Percentiles rank a stretch among this genome's conserved stretches.
phyloP scores from a whole-genome alignment of 1,140 invertebrate species.

The Mylabris phalerata region DNA sequence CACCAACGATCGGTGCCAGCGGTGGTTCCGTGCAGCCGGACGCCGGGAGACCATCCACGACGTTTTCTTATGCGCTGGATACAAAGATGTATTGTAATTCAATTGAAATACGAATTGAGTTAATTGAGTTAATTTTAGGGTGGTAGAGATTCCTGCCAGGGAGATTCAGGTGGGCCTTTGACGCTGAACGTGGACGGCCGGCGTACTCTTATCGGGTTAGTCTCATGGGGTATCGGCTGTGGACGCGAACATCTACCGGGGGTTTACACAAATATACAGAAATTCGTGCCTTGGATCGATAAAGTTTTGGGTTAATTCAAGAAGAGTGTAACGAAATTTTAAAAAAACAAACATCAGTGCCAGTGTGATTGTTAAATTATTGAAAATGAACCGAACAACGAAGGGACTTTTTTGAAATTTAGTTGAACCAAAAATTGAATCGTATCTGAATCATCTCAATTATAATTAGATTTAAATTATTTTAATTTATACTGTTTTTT shows the following conservation, averaged over 20 bases:
- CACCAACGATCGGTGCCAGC: slow-evolving; percentile 81
- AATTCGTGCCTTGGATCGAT: slow-evolving; percentile 87
- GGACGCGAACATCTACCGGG: slow-evolving; percentile 83
- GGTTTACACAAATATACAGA: slow-evolving; percentile 86
- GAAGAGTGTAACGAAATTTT: too few relatives aligned
- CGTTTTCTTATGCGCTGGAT: slow-evolving; percentile 88
- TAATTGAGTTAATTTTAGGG: slow-evolving; percentile 43
- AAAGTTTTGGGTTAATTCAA: slow-evolving; percentile 59
- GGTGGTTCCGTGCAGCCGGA: slow-evolving; percentile 85
- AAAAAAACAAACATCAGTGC: slow-evolving; percentile 1
- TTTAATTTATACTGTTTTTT: neutral
- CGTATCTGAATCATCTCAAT: neutral
- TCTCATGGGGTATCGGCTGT: slow-evolving; percentile 88
- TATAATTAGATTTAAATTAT: neutral
- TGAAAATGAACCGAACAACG: neutral
- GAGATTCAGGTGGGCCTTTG: slow-evolving; percentile 77
- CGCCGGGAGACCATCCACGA: slow-evolving; percentile 85
- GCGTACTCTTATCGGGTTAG: slow-evolving; percentile 77
- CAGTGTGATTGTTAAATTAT: slow-evolving; percentile 16
- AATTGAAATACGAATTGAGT: neutral
- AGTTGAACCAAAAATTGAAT: neutral
- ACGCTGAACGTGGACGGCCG: slow-evolving; percentile 75
- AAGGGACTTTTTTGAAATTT: neutral
- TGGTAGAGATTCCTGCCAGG: slow-evolving; percentile 66
- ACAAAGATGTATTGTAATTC: slow-evolving; percentile 60